Conservation (phyloP, 2,888 invertebrate species). For the Heliconius ismenius region DNA sequence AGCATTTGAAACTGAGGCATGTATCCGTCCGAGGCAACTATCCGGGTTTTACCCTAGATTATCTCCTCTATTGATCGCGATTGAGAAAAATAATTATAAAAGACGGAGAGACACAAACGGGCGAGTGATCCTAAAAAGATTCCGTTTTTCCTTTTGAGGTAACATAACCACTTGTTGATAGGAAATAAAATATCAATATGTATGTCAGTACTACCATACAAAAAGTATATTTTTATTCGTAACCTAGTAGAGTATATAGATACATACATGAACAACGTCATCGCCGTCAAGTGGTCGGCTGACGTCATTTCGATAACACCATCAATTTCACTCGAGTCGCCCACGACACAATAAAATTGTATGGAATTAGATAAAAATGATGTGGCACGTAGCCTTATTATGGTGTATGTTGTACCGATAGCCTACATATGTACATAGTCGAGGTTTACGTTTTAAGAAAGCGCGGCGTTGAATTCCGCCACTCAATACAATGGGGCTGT, state of each 20-base stretch:
- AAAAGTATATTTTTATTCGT: background rate
- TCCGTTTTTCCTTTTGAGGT: too few relatives aligned
- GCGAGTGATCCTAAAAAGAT: too few relatives aligned
- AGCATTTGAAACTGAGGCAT: too few relatives aligned
- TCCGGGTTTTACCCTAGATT: too few relatives aligned
- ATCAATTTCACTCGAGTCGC: conserved; percentile 43
- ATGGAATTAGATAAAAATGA: conserved; percentile 39
- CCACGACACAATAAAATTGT: conserved; percentile 36
- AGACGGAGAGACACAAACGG: too few relatives aligned
- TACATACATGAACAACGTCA: conserved; percentile 35
- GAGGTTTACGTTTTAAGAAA: too few relatives aligned
- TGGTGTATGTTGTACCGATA: background rate
- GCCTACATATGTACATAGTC: too few relatives aligned
- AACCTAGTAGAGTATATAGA: background rate
- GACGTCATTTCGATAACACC: conserved; percentile 42
- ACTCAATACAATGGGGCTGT: too few relatives aligned
- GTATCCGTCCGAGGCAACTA: too few relatives aligned
- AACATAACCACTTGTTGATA: background rate
- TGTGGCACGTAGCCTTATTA: conserved; percentile 1
- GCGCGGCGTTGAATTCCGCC: too few relatives aligned
- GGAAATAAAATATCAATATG: background rate
- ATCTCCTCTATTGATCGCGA: too few relatives aligned
- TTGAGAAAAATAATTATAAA: too few relatives aligned
- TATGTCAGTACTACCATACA: background rate
- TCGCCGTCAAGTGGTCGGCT: conserved; percentile 34